Evolutionary conservation across 1,140 invertebrate species (phyloP).

Genomic region (Cotesia typhae): DNA sequence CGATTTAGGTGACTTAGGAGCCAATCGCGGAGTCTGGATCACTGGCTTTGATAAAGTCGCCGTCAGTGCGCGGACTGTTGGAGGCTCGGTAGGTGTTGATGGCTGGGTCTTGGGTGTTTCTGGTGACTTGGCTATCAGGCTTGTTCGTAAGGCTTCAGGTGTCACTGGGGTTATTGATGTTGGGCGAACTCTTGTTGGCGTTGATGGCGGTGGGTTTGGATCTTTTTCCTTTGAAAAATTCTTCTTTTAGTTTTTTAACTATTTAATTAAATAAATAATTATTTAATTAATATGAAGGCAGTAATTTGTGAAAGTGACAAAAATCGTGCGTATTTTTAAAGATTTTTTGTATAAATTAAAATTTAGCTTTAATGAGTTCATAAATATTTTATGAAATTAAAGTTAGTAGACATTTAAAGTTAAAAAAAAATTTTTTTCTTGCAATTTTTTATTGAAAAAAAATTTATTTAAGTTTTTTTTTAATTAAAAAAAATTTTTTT

Average conservation of each 20-base stretch:
- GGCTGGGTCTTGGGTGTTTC: conserved; percentile 44
- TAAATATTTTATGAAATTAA: too few relatives aligned
- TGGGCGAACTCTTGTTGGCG: conserved; percentile 42
- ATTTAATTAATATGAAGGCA: too few relatives aligned
- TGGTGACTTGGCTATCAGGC: conserved; percentile 53
- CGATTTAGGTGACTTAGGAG: conserved; percentile 1
- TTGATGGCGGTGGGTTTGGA: conserved; percentile 52
- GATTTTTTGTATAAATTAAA: too few relatives aligned
- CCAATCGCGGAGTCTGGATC: too few relatives aligned
- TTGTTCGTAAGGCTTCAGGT: conserved; percentile 49
- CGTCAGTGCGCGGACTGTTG: neutral
- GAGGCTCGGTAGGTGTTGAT: conserved; percentile 32
- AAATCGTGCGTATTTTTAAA: too few relatives aligned
- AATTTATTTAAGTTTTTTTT: too few relatives aligned
- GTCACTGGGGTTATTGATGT: conserved; percentile 44
- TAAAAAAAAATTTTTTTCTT: too few relatives aligned
- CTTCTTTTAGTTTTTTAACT: conserved; percentile 14
- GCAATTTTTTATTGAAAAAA: too few relatives aligned
- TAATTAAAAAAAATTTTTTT: too few relatives aligned
- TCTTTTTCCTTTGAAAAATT: conserved; percentile 10
- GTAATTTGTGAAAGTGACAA: too few relatives aligned
- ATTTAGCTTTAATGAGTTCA: too few relatives aligned
- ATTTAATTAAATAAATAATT: neutral
- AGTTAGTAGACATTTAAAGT: too few relatives aligned
- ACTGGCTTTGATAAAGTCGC: conserved; percentile 38